A percentile compares a stretch with the other conserved stretches of the same genome.
Conservation (phyloP, 64 coral and sea anemone genomes). For the Trachythela sp. region DNA sequence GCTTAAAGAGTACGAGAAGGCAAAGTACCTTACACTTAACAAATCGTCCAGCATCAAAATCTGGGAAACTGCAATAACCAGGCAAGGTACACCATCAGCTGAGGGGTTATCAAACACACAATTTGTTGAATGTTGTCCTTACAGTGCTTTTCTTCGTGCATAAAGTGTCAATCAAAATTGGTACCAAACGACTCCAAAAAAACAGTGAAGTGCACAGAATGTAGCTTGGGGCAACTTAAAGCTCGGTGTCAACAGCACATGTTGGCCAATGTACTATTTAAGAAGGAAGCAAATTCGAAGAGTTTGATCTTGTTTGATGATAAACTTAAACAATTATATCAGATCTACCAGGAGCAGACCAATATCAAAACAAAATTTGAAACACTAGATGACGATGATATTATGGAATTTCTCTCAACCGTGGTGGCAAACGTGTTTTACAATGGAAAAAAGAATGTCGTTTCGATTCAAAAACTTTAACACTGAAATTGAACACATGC, state of each 20-base stretch:
- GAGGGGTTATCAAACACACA: not conserved
- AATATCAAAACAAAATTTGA: constrained; percentile 12
- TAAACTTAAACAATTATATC: constrained; percentile 41
- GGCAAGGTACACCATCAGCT: constrained; percentile 41
- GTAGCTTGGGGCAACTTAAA: constrained; percentile 53
- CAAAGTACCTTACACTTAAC: constrained; percentile 19
- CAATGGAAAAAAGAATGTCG: constrained; percentile 34
- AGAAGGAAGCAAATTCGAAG: constrained; percentile 35
- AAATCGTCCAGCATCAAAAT: constrained; percentile 16
- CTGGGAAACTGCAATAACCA: constrained; percentile 38
- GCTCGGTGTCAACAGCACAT: constrained; percentile 40
- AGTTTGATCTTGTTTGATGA: constrained; percentile 48
- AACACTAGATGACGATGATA: constrained; percentile 52
- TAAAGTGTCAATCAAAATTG: constrained; percentile 62
- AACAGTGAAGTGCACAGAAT: constrained; percentile 51
- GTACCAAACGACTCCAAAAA: constrained; percentile 41
- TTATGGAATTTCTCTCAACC: constrained; percentile 38
- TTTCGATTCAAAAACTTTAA: not conserved
- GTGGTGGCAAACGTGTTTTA: constrained; percentile 52
- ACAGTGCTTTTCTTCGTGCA: constrained; percentile 41
- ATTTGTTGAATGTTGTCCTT: constrained; percentile 55
- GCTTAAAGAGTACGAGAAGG: constrained; percentile 34
- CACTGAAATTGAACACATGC: not conserved
- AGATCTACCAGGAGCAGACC: constrained; percentile 47
- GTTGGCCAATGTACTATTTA: constrained; percentile 49